Percentiles rank a stretch among this genome's conserved stretches.
Evolutionary conservation across 2,113 vertebrate species (phyloP).

Genomic region (Penelope pileata): DNA sequence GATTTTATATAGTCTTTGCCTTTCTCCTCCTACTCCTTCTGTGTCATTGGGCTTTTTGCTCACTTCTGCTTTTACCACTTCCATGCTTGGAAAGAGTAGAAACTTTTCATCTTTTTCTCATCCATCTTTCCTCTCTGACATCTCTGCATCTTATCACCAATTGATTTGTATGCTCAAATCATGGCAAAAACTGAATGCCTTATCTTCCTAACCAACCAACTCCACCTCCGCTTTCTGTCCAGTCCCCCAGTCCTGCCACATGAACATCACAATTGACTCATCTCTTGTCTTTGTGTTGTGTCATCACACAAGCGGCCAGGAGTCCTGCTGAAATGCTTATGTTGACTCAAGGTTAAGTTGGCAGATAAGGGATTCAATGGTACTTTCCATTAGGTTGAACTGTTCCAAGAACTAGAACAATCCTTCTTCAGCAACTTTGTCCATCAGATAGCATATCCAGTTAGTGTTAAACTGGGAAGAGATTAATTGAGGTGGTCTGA

Average conservation of each 20-base stretch:
- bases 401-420: not conserved
- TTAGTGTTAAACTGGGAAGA: not conserved
- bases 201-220: not conserved
- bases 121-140: not conserved
- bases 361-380: not conserved
- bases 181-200: not conserved
- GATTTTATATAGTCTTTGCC: not conserved
- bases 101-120: not conserved
- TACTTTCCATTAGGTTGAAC: not conserved
- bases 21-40: not conserved
- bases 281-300: not conserved
- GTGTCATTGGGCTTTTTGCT: not conserved
- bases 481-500: conserved; percentile 8
- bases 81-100: not conserved
- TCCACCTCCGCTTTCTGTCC: not conserved
- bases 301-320: not conserved
- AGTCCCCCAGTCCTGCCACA: not conserved
- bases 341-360: not conserved
- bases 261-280: not conserved
- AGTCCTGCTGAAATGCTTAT: not conserved
- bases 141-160: not conserved
- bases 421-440: not conserved
- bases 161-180: not conserved
- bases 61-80: not conserved
- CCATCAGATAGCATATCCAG: not conserved